Evolutionary conservation across 2,888 invertebrate species (phyloP).

Genomic region (Netelia virgata): DNA sequence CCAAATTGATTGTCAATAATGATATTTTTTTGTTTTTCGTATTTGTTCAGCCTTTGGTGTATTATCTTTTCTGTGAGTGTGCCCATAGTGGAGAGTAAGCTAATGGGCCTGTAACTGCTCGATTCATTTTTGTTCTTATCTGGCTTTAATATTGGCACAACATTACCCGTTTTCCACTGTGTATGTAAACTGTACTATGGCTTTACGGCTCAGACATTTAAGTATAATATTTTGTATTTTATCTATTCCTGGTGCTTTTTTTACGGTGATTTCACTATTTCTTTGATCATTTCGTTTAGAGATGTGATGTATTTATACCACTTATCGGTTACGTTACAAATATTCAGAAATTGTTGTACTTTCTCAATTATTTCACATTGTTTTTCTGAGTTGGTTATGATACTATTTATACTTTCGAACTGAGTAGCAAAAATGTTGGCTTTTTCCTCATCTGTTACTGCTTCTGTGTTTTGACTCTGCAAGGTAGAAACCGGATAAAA

Average conservation of each 20-base stretch:
- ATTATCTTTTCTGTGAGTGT: slow-evolving; percentile 35
- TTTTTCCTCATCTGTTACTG: slow-evolving; percentile 64
- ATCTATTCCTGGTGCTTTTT: slow-evolving; percentile 30
- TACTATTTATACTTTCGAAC: slow-evolving; percentile 65
- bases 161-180: slow-evolving; percentile 42
- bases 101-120: slow-evolving; percentile 63
- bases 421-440: slow-evolving; percentile 66
- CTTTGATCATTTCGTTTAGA: slow-evolving; percentile 68
- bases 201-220: slow-evolving; percentile 21
- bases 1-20: slow-evolving; percentile 73
- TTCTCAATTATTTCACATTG: slow-evolving; percentile 50
- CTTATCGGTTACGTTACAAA: slow-evolving; percentile 45
- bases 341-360: slow-evolving; percentile 15
- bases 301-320: slow-evolving; percentile 68
- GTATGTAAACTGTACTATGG: slow-evolving; percentile 3
- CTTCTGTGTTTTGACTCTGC: slow-evolving; percentile 17
- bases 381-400: slow-evolving; percentile 59
- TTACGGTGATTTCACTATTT: slow-evolving; percentile 26
- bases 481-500: slow-evolving; percentile 29
- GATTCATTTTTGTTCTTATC: slow-evolving; percentile 28
- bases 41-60: slow-evolving; percentile 44
- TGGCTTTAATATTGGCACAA: slow-evolving; percentile 39
- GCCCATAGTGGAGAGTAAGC: slow-evolving; percentile 38
- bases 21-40: slow-evolving; percentile 64
- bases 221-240: slow-evolving; percentile 44